Evolutionary conservation across 2,797 vertebrate genomes (phyloP).

Genomic region (Sus cebifrons): DNA sequence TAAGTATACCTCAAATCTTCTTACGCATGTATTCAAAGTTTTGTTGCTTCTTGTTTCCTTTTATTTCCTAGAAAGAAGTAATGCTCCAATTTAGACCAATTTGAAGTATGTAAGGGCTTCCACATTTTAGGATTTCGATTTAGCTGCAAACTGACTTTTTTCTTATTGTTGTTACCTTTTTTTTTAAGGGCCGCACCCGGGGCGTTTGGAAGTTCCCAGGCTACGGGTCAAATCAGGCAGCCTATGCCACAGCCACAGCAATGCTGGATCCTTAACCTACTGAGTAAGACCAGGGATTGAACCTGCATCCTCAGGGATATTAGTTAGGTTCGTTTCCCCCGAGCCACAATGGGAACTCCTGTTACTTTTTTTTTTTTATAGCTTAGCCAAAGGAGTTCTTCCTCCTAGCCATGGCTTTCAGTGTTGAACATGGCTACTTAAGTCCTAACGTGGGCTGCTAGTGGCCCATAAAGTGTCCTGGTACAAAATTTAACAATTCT

Average conservation of each 20-base stretch:
- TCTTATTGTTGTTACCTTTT: not conserved
- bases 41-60: not conserved
- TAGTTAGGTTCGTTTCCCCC: too few species aligned
- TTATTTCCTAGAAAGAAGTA: constrained; percentile 45
- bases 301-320: too few species aligned
- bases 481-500: not conserved
- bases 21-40: not conserved
- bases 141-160: not conserved
- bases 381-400: not conserved
- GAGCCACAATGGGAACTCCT: too few species aligned
- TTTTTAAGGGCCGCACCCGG: too few species aligned
- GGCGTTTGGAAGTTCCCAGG: too few species aligned
- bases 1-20: not conserved
- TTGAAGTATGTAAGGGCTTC: not conserved
- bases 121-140: not conserved
- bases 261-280: too few species aligned
- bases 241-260: too few species aligned
- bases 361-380: not conserved
- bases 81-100: not conserved
- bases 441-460: not conserved
- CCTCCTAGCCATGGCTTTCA: not conserved
- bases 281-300: too few species aligned
- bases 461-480: not conserved
- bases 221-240: too few species aligned
- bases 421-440: not conserved